Base-by-base conservation (phyloP, 2,113 vertebrate genomes). In the Aspiorhynchus laticeps region DNA sequence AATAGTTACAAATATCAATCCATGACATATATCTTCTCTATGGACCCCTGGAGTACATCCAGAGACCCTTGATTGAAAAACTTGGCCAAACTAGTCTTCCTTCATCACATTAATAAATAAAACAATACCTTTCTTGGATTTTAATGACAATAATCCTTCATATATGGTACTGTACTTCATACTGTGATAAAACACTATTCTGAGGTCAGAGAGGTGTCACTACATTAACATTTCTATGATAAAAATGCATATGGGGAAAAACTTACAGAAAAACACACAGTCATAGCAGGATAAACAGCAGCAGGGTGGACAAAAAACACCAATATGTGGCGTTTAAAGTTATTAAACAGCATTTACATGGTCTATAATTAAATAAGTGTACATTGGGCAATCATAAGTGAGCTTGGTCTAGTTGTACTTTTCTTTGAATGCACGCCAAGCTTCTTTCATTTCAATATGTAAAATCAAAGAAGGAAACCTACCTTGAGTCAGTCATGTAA, bases 401-500 rank as follows among this genome's bases (percentile, higher is more conserved):
- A 26, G 41, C 33, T n/a, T 80, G 36, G 53, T 41, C 24, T 26
- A 43, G n/a, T 65, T 26, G 14, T n/a, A 43, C 14, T 28, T 67
- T 33, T 82, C 41, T 46, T 69, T 82, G 61, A 31, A 67, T 82
- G 7, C 17, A 19, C 41, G 43, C 61, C 38, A 69, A 48, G 2
- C 17, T 5, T 80, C 7, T 26, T 17, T 8, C 26, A 17, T 26
- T 63, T 19, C 71, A 74, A n/a, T 36, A 33, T 7, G 10, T 43
- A 7, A 31, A 73, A 61, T 28, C 21, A 65, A 63, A 31, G 0
- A 79, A 84, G 26, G 2, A 53, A 33, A 11, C 96, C 95, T 89
- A 98, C 97, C 96, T 96, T 84, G 93, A 93, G 38, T 93, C 92
- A 5, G 96, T 95, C 93, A 95, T 93, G 91, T 97, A 97, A 93